Evolutionary conservation across 2,797 vertebrate genomes (phyloP).

Genomic region (Eulemur albifrons): DNA sequence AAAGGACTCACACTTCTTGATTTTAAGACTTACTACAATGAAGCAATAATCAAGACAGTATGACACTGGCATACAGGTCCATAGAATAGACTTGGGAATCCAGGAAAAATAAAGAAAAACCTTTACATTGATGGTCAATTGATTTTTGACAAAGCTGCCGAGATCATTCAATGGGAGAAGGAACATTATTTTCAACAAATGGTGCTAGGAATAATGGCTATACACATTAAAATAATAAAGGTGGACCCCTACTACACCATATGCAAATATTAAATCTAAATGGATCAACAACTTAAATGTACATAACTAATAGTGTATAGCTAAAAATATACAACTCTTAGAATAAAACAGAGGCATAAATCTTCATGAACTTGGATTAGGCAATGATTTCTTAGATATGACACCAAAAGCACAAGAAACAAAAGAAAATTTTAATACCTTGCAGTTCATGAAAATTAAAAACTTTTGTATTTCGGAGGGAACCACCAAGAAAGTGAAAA

Average conservation of each 20-base stretch:
- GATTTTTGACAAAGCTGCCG: background rate
- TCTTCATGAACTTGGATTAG: background rate
- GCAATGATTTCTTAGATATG: background rate
- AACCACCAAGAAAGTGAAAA: background rate
- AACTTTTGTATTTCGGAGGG: background rate
- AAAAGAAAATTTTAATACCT: background rate
- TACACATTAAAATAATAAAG: background rate
- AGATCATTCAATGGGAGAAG: background rate
- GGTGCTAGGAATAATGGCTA: background rate
- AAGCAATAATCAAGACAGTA: background rate
- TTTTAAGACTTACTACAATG: background rate
- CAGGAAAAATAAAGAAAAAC: background rate
- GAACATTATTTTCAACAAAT: background rate
- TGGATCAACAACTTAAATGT: background rate
- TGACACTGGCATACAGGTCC: background rate
- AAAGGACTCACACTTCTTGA: background rate
- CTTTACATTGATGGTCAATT: background rate
- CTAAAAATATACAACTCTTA: background rate
- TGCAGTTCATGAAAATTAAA: constrained; percentile 24
- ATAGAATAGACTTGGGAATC: background rate
- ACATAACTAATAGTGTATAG: background rate
- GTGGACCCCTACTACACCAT: background rate
- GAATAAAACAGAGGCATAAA: background rate
- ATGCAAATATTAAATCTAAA: constrained; percentile 9
- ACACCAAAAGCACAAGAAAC: background rate